Evolutionary conservation across 1,140 invertebrate genomes (phyloP).

Genomic region (Stratiolaelaps scimitus): DNA sequence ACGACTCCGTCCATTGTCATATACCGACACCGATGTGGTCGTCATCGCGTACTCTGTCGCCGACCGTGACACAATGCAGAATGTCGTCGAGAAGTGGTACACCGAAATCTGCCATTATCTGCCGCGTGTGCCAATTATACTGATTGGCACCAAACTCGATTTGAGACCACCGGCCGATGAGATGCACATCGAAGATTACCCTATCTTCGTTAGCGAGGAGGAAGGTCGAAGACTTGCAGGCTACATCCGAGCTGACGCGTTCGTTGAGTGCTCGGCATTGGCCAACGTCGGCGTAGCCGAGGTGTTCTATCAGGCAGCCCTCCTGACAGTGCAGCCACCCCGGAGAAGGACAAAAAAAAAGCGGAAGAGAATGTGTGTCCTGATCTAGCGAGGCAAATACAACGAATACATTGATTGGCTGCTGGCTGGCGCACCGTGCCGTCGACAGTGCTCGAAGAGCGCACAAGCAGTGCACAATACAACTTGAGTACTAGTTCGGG

Average conservation of each 20-base stretch:
- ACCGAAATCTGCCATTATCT: slow-evolving; percentile 44
- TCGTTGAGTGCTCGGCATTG: slow-evolving; percentile 74
- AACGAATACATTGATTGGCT: too few species aligned
- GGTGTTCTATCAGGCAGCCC: slow-evolving; percentile 41
- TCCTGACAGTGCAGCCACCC: neutral
- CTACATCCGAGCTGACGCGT: slow-evolving; percentile 59
- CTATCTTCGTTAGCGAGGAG: slow-evolving; percentile 45
- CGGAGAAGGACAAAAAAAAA: neutral
- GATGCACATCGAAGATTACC: neutral
- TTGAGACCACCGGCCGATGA: slow-evolving; percentile 39
- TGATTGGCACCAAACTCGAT: slow-evolving; percentile 84
- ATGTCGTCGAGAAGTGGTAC: slow-evolving; percentile 44
- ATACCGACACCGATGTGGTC: slow-evolving; percentile 47
- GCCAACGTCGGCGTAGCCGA: slow-evolving; percentile 57
- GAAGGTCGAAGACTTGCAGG: slow-evolving; percentile 65
- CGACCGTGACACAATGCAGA: slow-evolving; percentile 43
- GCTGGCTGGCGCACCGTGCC: too few species aligned
- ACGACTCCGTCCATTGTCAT: slow-evolving; percentile 44
- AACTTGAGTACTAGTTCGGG: too few species aligned
- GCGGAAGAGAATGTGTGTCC: neutral
- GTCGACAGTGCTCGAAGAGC: too few species aligned
- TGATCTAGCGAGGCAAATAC: neutral
- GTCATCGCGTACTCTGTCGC: slow-evolving; percentile 42
- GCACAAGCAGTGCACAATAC: too few species aligned
- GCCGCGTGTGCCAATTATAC: slow-evolving; percentile 56